These are phyloP conservation scores for Amphibalanus amphitrite DNA, from an alignment of 1,140 invertebrate genomes.

Conservation along the genomic window DNA sequence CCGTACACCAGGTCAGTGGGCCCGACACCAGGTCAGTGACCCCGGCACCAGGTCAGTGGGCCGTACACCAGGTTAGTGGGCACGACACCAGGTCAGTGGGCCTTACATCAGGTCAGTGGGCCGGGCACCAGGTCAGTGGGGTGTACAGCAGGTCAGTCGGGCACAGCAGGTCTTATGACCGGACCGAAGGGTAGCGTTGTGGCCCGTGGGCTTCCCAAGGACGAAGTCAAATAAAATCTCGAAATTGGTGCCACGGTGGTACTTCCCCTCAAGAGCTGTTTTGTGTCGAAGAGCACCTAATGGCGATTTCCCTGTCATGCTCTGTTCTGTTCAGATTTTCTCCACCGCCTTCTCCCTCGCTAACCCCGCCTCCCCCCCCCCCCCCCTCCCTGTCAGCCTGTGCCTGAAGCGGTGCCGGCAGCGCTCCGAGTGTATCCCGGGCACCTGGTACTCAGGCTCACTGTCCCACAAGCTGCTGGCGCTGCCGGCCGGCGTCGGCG, in stretches of 20 bases:
- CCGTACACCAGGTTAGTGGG: background rate
- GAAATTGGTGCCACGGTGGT: no score
- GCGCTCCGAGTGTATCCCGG: conserved; percentile 22
- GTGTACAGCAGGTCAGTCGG: no score
- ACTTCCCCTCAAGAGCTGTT: no score
- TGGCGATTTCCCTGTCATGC: no score
- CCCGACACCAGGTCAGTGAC: background rate
- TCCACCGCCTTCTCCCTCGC: background rate
- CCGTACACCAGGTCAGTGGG: background rate
- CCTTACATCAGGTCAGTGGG: no score
- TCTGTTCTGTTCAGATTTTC: no score
- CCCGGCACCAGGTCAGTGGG: background rate
- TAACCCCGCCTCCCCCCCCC: background rate
- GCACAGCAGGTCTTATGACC: no score
- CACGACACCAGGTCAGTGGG: background rate
- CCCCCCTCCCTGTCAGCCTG: conserved; percentile 3
- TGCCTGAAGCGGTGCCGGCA: conserved; percentile 13
- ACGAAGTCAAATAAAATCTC: no score
- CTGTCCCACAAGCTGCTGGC: conserved; percentile 29
- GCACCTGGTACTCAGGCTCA: conserved; percentile 26
- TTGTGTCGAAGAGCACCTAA: no score
- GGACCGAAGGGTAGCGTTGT: no score
- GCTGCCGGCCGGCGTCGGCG: conserved; percentile 27
- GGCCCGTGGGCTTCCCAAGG: no score
- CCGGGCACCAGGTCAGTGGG: no score